Conservation (phyloP, 1,140 invertebrate species). For the Leptinotarsa undecemlineata region DNA sequence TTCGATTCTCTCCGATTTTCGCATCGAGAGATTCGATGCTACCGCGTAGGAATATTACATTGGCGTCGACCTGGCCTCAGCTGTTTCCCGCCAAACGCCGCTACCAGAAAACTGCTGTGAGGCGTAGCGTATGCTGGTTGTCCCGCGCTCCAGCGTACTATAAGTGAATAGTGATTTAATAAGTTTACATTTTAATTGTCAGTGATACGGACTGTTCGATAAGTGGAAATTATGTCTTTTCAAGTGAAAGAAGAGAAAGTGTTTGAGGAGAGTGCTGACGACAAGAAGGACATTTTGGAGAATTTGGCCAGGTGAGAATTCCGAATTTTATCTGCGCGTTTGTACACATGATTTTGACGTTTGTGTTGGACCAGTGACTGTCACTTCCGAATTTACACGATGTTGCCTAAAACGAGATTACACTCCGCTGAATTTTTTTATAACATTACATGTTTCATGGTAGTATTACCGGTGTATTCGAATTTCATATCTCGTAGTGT, state of each 20-base stretch:
- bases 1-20: not conserved
- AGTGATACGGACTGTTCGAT: constrained; percentile 29
- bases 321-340: constrained; percentile 42
- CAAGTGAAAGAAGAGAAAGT: constrained; percentile 44
- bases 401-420: no score
- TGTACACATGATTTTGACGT: constrained; percentile 51
- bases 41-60: constrained; percentile 58
- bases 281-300: constrained; percentile 47
- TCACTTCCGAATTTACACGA: not conserved
- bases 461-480: not conserved
- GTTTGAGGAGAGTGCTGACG: constrained; percentile 43
- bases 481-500: no score
- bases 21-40: constrained; percentile 34
- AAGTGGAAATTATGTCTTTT: constrained; percentile 46
- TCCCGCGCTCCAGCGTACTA: constrained; percentile 49
- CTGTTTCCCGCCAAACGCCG: constrained; percentile 68
- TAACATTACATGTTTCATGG: no score
- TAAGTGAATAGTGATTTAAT: constrained; percentile 36
- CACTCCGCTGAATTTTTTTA: no score
- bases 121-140: constrained; percentile 54
- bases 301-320: constrained; percentile 46
- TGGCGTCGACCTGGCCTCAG: constrained; percentile 61
- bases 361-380: constrained; percentile 33
- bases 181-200: constrained; percentile 36
- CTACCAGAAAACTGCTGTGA: constrained; percentile 63